Base-by-base conservation (phyloP, 92 coral and sea anemone species). In the Chrysogorgia sp. region DNA sequence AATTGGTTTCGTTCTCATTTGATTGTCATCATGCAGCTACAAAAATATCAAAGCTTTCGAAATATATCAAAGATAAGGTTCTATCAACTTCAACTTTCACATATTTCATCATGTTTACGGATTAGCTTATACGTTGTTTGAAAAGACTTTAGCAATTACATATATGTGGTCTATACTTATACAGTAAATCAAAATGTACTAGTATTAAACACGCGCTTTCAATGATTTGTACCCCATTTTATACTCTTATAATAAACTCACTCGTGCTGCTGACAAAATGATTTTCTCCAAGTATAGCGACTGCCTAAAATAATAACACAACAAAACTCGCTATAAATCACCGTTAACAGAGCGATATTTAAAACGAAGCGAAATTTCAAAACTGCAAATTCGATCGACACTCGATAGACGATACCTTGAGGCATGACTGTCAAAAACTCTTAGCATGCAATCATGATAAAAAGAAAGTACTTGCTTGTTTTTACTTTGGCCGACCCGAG, bases 401-500 rank as follows among this genome's bases (percentile, higher is more conserved):
- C 12, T 3, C 21, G 40, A 21, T 1, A 13, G 26, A 60, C 67
- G 24, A 20, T 1, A 72, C 79, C 79, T 72, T 12, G 79, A 72
- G 15, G 79, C 65, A 32, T 72, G 79, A 34, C 55, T 72, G 30
- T 72, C 79, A 24, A 72, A 72, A 52, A 72, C 79, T 52, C 79
- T 31, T 15, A 72, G 20, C 79, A 72, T 56, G 55, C 79, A 72
- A 34, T 72, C 79, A 72, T 72, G 79, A 56, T 72, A 72, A 56
- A 53, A 72, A 2, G 65, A 53, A 14, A 72, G 14, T 14, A 72
- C 79, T 53, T 72, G 79, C 58, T 72, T 72, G 45, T 33, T 33
- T 72, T 72, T 72, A 34, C 49, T 32, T 41, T 52, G 65, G 32
- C 63, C 34, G 23, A 23, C 34, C 23, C 17, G 30, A 48, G 79